Evolutionary conservation across 1,140 invertebrate genomes (phyloP).

Genomic region (Macrostomum lignano): DNA sequence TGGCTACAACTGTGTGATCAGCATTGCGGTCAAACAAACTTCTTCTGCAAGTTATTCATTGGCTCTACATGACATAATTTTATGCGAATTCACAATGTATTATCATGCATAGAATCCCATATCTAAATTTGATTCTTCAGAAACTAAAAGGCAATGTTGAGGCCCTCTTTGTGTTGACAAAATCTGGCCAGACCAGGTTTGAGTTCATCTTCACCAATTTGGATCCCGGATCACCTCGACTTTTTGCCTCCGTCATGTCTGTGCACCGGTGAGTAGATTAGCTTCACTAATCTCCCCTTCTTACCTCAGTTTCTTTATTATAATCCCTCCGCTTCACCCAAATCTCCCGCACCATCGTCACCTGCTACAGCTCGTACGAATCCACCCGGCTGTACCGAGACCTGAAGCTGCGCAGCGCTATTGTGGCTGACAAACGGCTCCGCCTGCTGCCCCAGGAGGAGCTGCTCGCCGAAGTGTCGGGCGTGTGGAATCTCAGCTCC

Average conservation of each 20-base stretch:
- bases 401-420: slow-evolving; percentile 52
- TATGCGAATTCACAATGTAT: slow-evolving; percentile 1
- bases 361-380: too few relatives aligned
- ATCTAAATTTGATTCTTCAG: slow-evolving; percentile 23
- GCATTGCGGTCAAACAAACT: slow-evolving; percentile 49
- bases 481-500: slow-evolving; percentile 70
- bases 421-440: slow-evolving; percentile 57
- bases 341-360: too few relatives aligned
- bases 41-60: slow-evolving; percentile 41
- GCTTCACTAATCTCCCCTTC: too few relatives aligned
- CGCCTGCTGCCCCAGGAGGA: slow-evolving; percentile 58
- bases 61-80: slow-evolving; percentile 5
- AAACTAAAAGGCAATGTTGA: slow-evolving; percentile 53
- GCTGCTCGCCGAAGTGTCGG: slow-evolving; percentile 43
- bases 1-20: slow-evolving; percentile 52
- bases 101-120: slow-evolving; percentile 8
- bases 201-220: slow-evolving; percentile 93
- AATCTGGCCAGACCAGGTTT: slow-evolving; percentile 50
- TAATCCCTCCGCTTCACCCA: too few relatives aligned
- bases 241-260: slow-evolving; percentile 64
- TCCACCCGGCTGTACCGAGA: slow-evolving; percentile 68
- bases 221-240: too few relatives aligned
- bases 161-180: slow-evolving; percentile 58
- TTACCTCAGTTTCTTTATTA: too few relatives aligned
- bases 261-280: slow-evolving; percentile 39